Base-by-base conservation (phyloP, 2,113 vertebrate species). In the Cichladusa arquata region DNA sequence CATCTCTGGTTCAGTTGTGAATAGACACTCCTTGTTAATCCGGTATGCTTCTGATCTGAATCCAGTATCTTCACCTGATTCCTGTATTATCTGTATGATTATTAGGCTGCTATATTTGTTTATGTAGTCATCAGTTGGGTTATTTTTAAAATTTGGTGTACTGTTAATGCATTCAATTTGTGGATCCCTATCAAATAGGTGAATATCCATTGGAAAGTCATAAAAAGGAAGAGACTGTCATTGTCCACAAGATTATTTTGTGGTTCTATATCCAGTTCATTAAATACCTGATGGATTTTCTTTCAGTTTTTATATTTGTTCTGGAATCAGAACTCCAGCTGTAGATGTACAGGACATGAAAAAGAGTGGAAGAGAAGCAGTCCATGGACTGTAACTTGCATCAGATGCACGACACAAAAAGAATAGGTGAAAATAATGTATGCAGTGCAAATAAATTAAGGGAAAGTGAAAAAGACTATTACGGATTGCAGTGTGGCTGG, bases 371-470 rank as follows among this genome's bases (percentile, higher is more conserved):
- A 85, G 29, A 69, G 8, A 64, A 79, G 12, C 1, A 5, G 19
- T 48, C 20, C 26, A 65, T 22, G 45, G 60, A 44, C 13, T 73
- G 3, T 12, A 50, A 44, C 34, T 50, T 70, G 28, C 13, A 29
- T 88, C 50, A 51, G 54, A 56, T 31, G 51, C 42, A 65, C 4
- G 1, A 8, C 18, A 28, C 19, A 33, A 14, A 80, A 53, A 79
- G 26, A 66, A 22, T 12, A 73, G 42, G 38, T 70, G 33, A 82
- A 50, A 93, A 81, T 51, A 73, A 77, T 6, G 17, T 54, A 38
- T 70, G 53, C 31, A 65, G 19, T 53, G 50, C 12, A 74, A 92
- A 70, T 77, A 69, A 94, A 93, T 56, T 69, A 81, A 53, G 19
- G 8, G 23, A 48, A 90, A 83, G 12, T 8, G 50, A 74, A 71